These are phyloP conservation scores for Cololabis saira DNA, from an alignment of 2,113 vertebrate genomes.

Conservation along the genomic window DNA sequence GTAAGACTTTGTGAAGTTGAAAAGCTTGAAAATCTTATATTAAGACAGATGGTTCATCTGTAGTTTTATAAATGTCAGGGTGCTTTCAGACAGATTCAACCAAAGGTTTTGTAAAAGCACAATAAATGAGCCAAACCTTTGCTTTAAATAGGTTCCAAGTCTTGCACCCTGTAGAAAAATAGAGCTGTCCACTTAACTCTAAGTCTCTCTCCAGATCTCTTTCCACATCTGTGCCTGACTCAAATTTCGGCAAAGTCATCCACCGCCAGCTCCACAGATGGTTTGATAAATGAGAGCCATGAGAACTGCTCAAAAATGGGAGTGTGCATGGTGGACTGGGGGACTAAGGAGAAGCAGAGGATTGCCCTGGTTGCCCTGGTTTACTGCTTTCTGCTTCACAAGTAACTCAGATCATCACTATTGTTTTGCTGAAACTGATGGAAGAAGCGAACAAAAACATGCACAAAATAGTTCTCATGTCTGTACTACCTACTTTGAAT, in stretches of 20 bases:
- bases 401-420: constrained; percentile 19
- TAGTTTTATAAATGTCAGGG: not conserved
- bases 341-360: constrained; percentile 37
- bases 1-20: too few relatives aligned
- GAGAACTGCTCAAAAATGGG: constrained; percentile 1
- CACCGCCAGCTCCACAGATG: constrained; percentile 46
- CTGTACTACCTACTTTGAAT: too few relatives aligned
- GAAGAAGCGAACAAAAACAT: not conserved
- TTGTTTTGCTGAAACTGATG: constrained; percentile 1
- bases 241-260: not conserved
- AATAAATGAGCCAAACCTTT: constrained; percentile 7
- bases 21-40: too few relatives aligned
- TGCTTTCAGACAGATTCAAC: not conserved
- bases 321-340: constrained; percentile 12
- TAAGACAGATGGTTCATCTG: too few relatives aligned
- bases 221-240: too few relatives aligned
- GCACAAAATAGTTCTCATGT: not conserved
- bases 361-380: constrained; percentile 10
- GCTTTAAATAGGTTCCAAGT: constrained; percentile 13
- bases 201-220: constrained; percentile 21
- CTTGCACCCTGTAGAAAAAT: not conserved
- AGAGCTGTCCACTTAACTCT: constrained; percentile 11
- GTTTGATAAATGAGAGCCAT: constrained; percentile 33
- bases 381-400: constrained; percentile 8
- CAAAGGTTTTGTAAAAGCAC: not conserved